Base-by-base conservation (phyloP, 2,113 vertebrate genomes). In the Fulica atra region DNA sequence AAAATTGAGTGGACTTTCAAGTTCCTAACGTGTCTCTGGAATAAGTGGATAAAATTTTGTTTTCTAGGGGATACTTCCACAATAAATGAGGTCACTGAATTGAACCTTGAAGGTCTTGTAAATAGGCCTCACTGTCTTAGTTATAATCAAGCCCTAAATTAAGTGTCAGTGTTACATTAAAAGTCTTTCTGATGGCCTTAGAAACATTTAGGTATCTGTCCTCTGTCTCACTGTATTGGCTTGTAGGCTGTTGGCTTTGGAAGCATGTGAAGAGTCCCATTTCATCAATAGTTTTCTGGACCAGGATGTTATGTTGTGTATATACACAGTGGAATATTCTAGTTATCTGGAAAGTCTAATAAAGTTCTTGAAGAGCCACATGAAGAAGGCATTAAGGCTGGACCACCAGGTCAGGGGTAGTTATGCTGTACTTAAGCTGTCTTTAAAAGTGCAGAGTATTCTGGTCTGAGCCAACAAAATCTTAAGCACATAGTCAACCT, bases 401-500 rank as follows among this genome's bases (percentile, higher is more conserved):
- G 95, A 96, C 95, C 93, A 91, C 91, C 95, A 81, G 80, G 80
- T 60, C 59, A 46, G 92, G 80, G 68, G 9, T 42, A 70, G 71
- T 56, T 83, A 63, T 0, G 3, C 68, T 56, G 29, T 24, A 13
- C 57, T 73, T 65, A 3, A 20, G 60, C 88, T 70, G 71, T 48
- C 50, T 70, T 59, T 79, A 40, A 8, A 88, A 59, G 71, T 13
- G 29, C 76, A 53, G 44, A 68, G 83, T 65, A 1, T 48, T 81
- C 63, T 81, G 69, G 18, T 25, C 21, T 61, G 77, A 84, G 88
- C 82, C 82, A 46, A 31, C 65, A 74, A 54, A 65, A 53, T 44
- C 42, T 8, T 9, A 26, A 46, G 66, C 50, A 23, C 29, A 3
- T 46, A 2, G 42, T 48, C 57, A 46, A 8, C 6, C 10, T 3